Evolutionary conservation across 2,113 vertebrate species (phyloP), one percentile per base, ranked within the genome.

Genomic region (Entomyzon cyanotis): DNA sequence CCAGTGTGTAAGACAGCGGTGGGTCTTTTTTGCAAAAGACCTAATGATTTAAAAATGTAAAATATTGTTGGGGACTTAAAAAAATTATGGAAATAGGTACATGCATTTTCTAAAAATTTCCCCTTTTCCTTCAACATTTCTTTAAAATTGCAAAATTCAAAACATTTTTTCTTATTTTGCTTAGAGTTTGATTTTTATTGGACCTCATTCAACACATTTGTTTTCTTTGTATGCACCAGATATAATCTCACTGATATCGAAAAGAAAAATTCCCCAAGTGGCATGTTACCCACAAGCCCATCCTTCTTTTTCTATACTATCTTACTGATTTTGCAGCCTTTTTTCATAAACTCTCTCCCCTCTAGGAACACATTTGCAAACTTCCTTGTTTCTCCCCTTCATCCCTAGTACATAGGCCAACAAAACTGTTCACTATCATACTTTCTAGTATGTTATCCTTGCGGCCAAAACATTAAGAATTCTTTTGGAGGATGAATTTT

Each of bases 111-210:
- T 80, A 13, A 78, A 89, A 87, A 47, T 23, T 8, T n/a, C 30
- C 69, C 50, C 31, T 11, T 89, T 87, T 91, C 60, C 52, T 81
- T 94, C 85, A 83, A 50, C 23, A 82, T 87, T 93, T 90, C 14
- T 78, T 86, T 47, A 93, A 92, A 93, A 89, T 35, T 62, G 27
- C 84, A 89, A 58, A 92, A 95, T 92, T 90, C 52, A 96, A 81
- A 96, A 35, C 22, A 68, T 63, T 91, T 93, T 44, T 77, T 73
- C 39, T 56, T 53, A 35, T 70, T 70, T 90, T 84, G 60, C 16
- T 2, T 88, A 68, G 60, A 44, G 27, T 52, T 83, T 71, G 44
- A 71, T 92, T 92, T 90, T 96, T 60, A 80, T 47, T 95, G 87
- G 77, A 76, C 50, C 30, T 3, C 46, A 83, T 89, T 23, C 82